Percentiles rank a stretch among this genome's conserved stretches.
Evolutionary conservation across 2,888 invertebrate genomes (phyloP).

Genomic region (Teinopalpus imperialis): DNA sequence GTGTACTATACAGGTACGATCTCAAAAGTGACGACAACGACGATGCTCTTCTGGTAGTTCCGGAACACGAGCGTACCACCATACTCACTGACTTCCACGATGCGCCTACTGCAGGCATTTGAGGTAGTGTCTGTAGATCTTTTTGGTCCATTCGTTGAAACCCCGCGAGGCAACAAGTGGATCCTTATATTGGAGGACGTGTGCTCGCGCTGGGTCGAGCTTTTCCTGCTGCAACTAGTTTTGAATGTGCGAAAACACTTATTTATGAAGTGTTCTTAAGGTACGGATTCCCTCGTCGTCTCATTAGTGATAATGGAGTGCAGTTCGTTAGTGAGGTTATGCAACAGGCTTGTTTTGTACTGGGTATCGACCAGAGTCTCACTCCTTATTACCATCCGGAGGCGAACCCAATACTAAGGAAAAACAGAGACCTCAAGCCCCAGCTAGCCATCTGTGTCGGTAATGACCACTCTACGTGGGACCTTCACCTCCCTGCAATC

Average conservation of each 20-base stretch:
- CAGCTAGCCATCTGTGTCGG: conserved; percentile 29
- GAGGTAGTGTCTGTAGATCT: too few species aligned
- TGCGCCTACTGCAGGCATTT: too few species aligned
- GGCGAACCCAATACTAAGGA: conserved; percentile 44
- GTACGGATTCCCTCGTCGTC: neutral
- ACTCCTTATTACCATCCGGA: conserved; percentile 37
- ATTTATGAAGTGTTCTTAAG: neutral
- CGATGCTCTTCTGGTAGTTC: too few species aligned
- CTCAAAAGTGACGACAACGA: too few species aligned
- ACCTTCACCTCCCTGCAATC: conserved; percentile 22
- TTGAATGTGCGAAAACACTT: neutral
- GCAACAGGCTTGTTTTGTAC: neutral
- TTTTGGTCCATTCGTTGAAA: too few species aligned
- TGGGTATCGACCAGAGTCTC: neutral
- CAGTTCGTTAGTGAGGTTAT: too few species aligned
- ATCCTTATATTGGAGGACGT: neutral
- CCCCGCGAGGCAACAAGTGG: too few species aligned
- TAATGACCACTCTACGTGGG: conserved; percentile 33
- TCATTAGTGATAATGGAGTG: neutral
- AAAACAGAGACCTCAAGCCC: conserved; percentile 33
- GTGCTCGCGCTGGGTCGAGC: too few species aligned
- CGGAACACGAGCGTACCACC: too few species aligned
- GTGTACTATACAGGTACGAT: too few species aligned
- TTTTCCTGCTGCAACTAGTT: neutral
- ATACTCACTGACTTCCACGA: too few species aligned